Conservation (phyloP, 2,888 invertebrate genomes). For the Catocala fraxini region DNA sequence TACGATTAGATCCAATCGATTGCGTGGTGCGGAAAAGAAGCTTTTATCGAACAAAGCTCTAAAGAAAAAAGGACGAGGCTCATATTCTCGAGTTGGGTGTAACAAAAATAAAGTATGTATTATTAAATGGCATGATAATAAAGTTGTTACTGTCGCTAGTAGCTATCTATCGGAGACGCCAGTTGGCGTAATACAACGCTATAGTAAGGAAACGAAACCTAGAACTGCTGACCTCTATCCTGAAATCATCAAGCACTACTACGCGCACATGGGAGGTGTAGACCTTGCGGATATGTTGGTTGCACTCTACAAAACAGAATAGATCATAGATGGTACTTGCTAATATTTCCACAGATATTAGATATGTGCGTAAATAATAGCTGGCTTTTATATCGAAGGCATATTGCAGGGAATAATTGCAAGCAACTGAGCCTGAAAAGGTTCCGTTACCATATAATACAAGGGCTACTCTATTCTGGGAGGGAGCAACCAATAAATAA, state of each 20-base stretch:
- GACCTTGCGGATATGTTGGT: conserved; percentile 48
- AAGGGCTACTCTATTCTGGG: too few relatives aligned
- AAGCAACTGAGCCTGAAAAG: too few relatives aligned
- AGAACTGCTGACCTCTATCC: conserved; percentile 4
- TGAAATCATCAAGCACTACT: conserved; percentile 19
- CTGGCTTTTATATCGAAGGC: conserved; percentile 21
- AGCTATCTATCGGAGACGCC: conserved; percentile 32
- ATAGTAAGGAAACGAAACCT: conserved; percentile 5
- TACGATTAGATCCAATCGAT: background rate
- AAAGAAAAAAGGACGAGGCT: conserved; percentile 27
- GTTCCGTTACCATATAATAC: too few relatives aligned
- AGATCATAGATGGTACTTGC: conserved; percentile 48
- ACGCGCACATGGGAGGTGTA: conserved; percentile 22
- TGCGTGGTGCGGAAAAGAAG: background rate
- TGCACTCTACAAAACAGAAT: conserved; percentile 46
- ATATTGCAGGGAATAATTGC: too few relatives aligned
- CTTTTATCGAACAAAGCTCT: conserved; percentile 4
- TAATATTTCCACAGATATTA: conserved; percentile 38
- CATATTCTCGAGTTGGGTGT: conserved; percentile 17
- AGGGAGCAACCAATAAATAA: too few relatives aligned
- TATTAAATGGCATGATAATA: conserved; percentile 43
- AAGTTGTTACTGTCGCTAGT: conserved; percentile 34
- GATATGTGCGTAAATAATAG: conserved; percentile 42
- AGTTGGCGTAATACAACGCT: conserved; percentile 5
- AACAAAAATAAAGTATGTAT: conserved; percentile 29